Base-by-base conservation (phyloP, 2,888 invertebrate species). In the Drosophila prolongata region DNA sequence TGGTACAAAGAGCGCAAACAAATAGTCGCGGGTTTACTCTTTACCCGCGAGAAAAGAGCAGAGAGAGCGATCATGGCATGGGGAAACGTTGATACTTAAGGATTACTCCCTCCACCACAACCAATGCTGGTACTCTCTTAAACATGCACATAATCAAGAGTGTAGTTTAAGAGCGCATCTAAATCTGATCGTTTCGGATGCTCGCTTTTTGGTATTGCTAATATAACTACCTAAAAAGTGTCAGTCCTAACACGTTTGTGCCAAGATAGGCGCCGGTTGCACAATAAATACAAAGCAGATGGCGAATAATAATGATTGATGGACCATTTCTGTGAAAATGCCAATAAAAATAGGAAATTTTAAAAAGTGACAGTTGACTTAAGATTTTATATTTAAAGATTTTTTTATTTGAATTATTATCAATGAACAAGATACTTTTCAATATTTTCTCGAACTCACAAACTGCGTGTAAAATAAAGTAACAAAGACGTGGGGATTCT, bases 251-350 rank as follows among this genome's bases (percentile, higher is more conserved):
- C 68, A 65, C 68, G 14, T 16, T 53, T 52, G 13, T 44, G 54
- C n/a, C 34, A 67, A 67, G 68, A 50, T 66, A 43, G 64, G 66
- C 66, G 50, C 64, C 11, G 43, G 14, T 64, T 64, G 49, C 64
- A 50, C 65, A 65, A 65, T 46, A 34, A 46, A 46, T 34, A 16
- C 53, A 38, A 53, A 38, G 35, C 52, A 52, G 68, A 65, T 52
- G 52, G 24, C 30, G 34, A 34, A 38, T 52, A 66, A 52, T 46
- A 67, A 14, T 67, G 65, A 66, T 66, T 50, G 30, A 64, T 44
- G 19, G 19, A 13, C 10, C 27, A 19, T 27, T 64, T 65, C 19
- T 46, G 10, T 13, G 37, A 44, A 66, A 42, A 35, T 9, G 3
- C 2, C 34, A 11, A 53, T 5, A 9, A 11, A 11, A 43, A 13